Evolutionary conservation across 2,888 invertebrate genomes (phyloP), one percentile per base, ranked within the genome.

Genomic region (Colletes collaris): DNA sequence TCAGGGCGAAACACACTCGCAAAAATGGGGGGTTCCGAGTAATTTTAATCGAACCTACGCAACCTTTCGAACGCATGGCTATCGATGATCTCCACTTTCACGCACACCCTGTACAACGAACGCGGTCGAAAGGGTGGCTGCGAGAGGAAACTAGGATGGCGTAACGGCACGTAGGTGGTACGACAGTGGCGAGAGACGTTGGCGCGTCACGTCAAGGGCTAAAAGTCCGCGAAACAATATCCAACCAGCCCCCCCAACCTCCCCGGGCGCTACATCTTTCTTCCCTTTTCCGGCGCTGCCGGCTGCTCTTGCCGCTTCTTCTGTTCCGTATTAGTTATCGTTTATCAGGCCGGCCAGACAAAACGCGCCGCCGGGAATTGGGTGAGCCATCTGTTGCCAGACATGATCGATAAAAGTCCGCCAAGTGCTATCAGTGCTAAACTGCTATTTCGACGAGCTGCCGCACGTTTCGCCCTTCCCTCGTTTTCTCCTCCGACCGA

Each of bases 321-420:
- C 86, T 83, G 80, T 85, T 83, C 81, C 90, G 89, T 91, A 92
- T 92, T 92, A 92, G 92, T 92, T 92, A 92, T 92, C 92, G 91
- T 92, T 92, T 92, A 92, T 92, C 92, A 90, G 87, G 74, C 79
- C 73, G 70, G 79, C 82, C 84, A 86, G 86, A 87, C 86, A 88
- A 88, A 88, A 88, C 84, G 85, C 85, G 83, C 79, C 82, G 86
- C 64, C 80, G 82, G 87, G 90, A 92, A 92, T 92, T 92, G 92
- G 92, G 91, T 91, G 89, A 90, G 92, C 92, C 92, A 92, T 92
- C 91, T 92, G 92, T 92, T 92, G 91, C 92, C 92, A 92, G 89
- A 92, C 91, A 92, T 92, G 91, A 92, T 92, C 92, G 92, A 92
- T 92, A 92, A 92, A 92, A 92, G 91, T 92, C 89, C 89, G 89